A percentile compares a stretch with the other conserved stretches of the same genome.
phyloP scores from a whole-genome alignment of 2,888 invertebrate species.

The Eristalinus sepulchralis region DNA sequence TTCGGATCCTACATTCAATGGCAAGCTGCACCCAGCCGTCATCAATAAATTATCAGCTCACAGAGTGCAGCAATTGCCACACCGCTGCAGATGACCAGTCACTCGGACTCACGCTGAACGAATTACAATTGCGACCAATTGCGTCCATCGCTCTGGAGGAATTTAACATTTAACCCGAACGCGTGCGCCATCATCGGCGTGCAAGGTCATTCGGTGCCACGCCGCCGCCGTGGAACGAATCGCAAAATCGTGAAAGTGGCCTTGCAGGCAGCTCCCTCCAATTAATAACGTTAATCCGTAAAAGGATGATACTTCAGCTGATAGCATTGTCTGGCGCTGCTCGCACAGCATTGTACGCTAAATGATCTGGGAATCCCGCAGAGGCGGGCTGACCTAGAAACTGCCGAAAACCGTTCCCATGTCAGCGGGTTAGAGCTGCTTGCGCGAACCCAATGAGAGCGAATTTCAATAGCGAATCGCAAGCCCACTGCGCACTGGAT shows the following conservation, averaged over 20 bases:
- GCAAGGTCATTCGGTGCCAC: constrained; percentile 8
- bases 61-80: not conserved
- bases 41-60: not conserved
- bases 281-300: constrained; percentile 43
- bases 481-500: constrained; percentile 1
- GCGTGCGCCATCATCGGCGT: not conserved
- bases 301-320: constrained; percentile 47
- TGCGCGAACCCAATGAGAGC: not conserved
- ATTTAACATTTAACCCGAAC: constrained; percentile 47
- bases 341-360: constrained; percentile 22
- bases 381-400: constrained; percentile 27
- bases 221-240: constrained; percentile 21
- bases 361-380: constrained; percentile 26
- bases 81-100: not conserved
- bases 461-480: constrained; percentile 23
- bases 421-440: not conserved
- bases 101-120: not conserved
- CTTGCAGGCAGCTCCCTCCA: constrained; percentile 22
- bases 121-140: constrained; percentile 27
- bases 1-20: not conserved
- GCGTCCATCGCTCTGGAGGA: constrained; percentile 20
- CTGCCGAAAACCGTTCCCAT: constrained; percentile 20
- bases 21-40: not conserved
- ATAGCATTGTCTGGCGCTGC: constrained; percentile 16
- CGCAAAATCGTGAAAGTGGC: constrained; percentile 35